These are phyloP conservation scores for Sturnira hondurensis DNA, from an alignment of 2,113 vertebrate genomes.

Conservation along the genomic window DNA sequence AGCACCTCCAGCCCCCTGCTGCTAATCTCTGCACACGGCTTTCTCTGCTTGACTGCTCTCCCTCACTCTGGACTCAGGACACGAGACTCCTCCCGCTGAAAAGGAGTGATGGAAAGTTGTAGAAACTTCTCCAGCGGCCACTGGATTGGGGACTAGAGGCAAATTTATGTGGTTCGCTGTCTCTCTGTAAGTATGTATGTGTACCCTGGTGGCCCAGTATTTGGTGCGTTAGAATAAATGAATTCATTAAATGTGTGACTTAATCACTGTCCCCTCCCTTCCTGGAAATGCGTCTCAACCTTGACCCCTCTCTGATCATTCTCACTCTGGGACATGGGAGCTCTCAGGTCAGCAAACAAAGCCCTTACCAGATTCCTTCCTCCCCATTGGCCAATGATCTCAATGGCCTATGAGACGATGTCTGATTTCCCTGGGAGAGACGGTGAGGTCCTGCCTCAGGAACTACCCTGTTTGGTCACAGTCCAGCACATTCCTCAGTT, in stretches of 20 bases:
- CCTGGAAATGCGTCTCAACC: neutral
- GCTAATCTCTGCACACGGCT: accelerated
- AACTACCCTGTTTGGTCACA: neutral
- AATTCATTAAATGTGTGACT: neutral
- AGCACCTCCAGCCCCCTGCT: accelerated
- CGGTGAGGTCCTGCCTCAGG: neutral
- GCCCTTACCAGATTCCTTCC: neutral
- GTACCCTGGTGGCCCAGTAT: neutral
- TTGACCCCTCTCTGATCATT: neutral
- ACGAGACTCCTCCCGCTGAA: neutral
- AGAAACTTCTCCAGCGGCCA: neutral
- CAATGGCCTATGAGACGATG: neutral
- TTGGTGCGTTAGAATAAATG: neutral
- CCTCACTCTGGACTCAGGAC: neutral
- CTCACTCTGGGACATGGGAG: neutral
- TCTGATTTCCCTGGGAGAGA: neutral
- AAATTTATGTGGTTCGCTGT: accelerated
- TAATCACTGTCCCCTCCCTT: neutral
- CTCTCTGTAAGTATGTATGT: neutral
- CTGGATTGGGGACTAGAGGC: too few species aligned
- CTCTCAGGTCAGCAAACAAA: neutral
- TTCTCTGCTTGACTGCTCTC: neutral
- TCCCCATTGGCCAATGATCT: neutral
- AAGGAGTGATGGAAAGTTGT: neutral
- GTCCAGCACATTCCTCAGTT: neutral